These are phyloP conservation scores for Pseudochirops corinnae DNA, from an alignment of 2,797 vertebrate genomes.

Conservation along the genomic window DNA sequence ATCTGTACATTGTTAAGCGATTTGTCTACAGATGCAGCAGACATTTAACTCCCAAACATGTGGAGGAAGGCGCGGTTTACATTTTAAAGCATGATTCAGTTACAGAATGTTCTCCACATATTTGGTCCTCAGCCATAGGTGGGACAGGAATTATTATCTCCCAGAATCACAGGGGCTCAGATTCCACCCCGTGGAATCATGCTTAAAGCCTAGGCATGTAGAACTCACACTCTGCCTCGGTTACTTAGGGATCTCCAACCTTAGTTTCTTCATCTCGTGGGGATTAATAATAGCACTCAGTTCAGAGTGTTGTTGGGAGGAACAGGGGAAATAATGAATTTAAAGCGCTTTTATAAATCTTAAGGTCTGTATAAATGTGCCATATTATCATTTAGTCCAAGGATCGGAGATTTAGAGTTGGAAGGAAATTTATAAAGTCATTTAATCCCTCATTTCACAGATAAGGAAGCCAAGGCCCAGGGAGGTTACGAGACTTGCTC, in stretches of 20 bases:
- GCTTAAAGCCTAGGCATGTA: neutral
- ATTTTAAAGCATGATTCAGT: neutral
- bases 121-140: neutral
- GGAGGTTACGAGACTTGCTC: constrained; percentile 12
- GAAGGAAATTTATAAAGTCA: neutral
- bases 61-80: neutral
- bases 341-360: neutral
- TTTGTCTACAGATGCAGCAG: neutral
- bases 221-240: neutral
- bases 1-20: neutral
- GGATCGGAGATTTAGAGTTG: neutral
- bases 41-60: neutral
- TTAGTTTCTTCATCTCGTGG: neutral
- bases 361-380: neutral
- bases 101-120: neutral
- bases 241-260: neutral
- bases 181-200: neutral
- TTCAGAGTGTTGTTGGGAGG: neutral
- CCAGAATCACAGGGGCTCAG: neutral
- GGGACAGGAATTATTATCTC: neutral
- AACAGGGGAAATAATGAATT: neutral
- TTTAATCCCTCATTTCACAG: constrained; percentile 15
- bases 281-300: neutral
- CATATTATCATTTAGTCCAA: neutral
- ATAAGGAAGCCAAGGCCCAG: constrained; percentile 10